Conservation (phyloP, 2,888 invertebrate genomes). For the Spodoptera exigua region DNA sequence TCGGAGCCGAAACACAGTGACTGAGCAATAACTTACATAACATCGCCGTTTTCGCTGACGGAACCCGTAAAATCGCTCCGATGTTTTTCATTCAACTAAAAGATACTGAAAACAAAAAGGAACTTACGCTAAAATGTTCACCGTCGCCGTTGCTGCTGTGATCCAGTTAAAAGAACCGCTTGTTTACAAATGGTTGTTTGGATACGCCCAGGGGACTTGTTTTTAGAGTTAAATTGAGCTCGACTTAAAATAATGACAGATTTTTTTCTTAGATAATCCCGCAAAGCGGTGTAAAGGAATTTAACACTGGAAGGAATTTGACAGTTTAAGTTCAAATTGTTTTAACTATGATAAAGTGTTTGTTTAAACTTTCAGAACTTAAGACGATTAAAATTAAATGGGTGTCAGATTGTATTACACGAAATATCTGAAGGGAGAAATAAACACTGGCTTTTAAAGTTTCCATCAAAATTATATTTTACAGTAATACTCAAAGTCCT, state of each 20-base stretch:
- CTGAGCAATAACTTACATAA: slow-evolving; percentile 44
- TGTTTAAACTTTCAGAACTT: slow-evolving; percentile 15
- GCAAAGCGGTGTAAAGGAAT: slow-evolving; percentile 42
- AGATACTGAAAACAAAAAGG: slow-evolving; percentile 36
- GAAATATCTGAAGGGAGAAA: slow-evolving; percentile 2
- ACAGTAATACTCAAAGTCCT: no score
- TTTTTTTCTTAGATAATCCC: slow-evolving; percentile 58
- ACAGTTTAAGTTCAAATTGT: slow-evolving; percentile 29
- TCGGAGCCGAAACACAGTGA: slow-evolving; percentile 42
- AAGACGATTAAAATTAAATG: slow-evolving; percentile 5
- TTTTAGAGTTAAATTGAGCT: slow-evolving; percentile 63
- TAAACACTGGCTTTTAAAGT: slow-evolving; percentile 6
- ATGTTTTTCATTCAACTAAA: slow-evolving; percentile 38
- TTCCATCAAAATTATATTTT: neutral
- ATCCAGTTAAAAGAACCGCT: slow-evolving; percentile 61
- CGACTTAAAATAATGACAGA: slow-evolving; percentile 62
- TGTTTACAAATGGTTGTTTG: slow-evolving; percentile 65
- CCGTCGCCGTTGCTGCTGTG: slow-evolving; percentile 39
- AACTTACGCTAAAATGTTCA: slow-evolving; percentile 38
- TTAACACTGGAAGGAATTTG: slow-evolving; percentile 39
- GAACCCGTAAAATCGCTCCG: slow-evolving; percentile 9
- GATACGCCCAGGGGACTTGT: slow-evolving; percentile 62
- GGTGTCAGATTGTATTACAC: neutral
- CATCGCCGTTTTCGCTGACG: slow-evolving; percentile 21
- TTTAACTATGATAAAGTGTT: slow-evolving; percentile 39